phyloP scores from a whole-genome alignment of 2,797 vertebrate species.

The Decapterus maruadsi region DNA sequence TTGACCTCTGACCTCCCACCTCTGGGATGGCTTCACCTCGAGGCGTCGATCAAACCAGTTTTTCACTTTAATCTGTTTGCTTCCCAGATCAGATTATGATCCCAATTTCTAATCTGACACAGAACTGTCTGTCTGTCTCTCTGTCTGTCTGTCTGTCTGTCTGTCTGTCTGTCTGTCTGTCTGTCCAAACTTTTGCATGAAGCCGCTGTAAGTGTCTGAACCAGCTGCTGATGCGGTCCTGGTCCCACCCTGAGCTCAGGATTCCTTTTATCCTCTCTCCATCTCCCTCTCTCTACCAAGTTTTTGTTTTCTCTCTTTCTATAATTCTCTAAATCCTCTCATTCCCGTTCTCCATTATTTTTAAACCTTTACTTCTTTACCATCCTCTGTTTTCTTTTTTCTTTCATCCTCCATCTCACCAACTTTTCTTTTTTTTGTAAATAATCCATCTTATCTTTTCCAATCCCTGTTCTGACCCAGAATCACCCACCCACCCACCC shows the following conservation, averaged over 20 bases:
- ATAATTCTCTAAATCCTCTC: background rate
- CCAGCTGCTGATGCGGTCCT: background rate
- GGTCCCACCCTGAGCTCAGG: background rate
- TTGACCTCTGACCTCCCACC: background rate
- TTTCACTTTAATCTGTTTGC: slow-evolving; percentile 63
- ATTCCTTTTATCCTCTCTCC: background rate
- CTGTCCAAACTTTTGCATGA: too few species aligned
- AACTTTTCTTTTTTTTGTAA: too few species aligned
- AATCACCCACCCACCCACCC: too few species aligned
- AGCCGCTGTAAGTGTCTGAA: background rate
- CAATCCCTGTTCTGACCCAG: background rate
- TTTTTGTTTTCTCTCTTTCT: background rate
- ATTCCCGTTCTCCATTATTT: background rate
- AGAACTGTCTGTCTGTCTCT: too few species aligned
- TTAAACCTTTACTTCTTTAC: background rate
- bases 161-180: too few species aligned
- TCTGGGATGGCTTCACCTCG: slow-evolving; percentile 17
- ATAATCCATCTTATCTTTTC: background rate
- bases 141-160: too few species aligned
- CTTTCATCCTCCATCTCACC: background rate
- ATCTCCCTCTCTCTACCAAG: background rate
- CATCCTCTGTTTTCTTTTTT: background rate
- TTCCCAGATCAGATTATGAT: slow-evolving; percentile 42
- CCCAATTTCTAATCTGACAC: slow-evolving; percentile 33
- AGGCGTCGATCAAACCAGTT: background rate